These are phyloP conservation scores for Diachasmimorpha longicaudata DNA, from an alignment of 1,140 invertebrate genomes.

Conservation along the genomic window DNA sequence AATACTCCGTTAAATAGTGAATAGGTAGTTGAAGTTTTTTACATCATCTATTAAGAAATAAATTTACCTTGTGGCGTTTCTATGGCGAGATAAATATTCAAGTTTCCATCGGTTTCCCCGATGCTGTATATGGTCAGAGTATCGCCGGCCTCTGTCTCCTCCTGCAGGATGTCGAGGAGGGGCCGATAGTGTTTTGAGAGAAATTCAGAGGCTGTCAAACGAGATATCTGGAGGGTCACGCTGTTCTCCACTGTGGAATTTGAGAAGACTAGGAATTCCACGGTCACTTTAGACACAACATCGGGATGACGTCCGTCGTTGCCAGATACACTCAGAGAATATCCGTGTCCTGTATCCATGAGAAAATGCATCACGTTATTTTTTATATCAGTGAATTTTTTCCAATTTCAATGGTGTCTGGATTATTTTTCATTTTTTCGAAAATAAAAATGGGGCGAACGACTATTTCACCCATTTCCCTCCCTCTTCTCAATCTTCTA, in stretches of 20 bases:
- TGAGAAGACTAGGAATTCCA: slow-evolving; percentile 81
- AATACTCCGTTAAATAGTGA: neutral
- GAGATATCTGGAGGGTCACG: slow-evolving; percentile 75
- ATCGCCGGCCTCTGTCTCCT: slow-evolving; percentile 69
- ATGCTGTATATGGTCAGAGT: slow-evolving; percentile 76
- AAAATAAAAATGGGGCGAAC: neutral
- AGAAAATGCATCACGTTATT: neutral
- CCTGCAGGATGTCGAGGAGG: slow-evolving; percentile 74
- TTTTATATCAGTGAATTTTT: too few species aligned
- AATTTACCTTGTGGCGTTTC: slow-evolving; percentile 54
- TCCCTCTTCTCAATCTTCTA: neutral
- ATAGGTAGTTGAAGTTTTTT: neutral
- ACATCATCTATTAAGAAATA: neutral
- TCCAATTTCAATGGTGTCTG: too few species aligned
- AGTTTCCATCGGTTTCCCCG: slow-evolving; percentile 68
- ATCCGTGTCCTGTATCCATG: slow-evolving; percentile 63
- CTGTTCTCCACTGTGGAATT: slow-evolving; percentile 85
- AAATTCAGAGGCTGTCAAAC: slow-evolving; percentile 77
- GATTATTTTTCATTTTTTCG: too few species aligned
- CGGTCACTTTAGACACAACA: slow-evolving; percentile 82
- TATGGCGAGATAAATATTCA: slow-evolving; percentile 73
- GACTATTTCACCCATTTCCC: neutral
- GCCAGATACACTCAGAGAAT: slow-evolving; percentile 80
- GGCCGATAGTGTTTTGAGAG: slow-evolving; percentile 76
- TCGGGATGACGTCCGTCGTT: slow-evolving; percentile 88